Evolutionary conservation across 2,888 invertebrate species (phyloP), one percentile per base, ranked within the genome.

Genomic region (Cheilosia urbana): DNA sequence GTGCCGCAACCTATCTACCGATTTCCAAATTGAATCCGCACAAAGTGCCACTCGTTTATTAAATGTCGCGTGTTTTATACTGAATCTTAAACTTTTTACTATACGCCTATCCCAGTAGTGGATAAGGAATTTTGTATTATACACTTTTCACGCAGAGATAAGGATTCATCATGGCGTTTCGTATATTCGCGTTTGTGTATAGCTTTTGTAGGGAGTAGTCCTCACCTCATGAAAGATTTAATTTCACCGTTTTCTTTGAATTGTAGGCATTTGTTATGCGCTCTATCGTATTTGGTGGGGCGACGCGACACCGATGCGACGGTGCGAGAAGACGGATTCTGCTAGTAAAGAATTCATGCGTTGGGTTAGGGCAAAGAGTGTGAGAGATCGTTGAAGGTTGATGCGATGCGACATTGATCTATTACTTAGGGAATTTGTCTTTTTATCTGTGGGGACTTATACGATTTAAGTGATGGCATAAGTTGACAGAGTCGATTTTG

Each of bases 61-160:
- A 79, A 84, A 84, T 79, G 79, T 80, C 58, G 84, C 75, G 75
- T 79, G 51, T 75, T 84, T 84, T 79, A 75, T 79, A 71, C 60
- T 53, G 40, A 51, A 79, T 65, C 79, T 55, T 58, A 71, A 71
- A 80, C 19, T 76, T 75, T 71, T 65, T 19, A 30, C 34, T 45
- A 30, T 9, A 49, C 57, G 30, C 19, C 40, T 47, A n/a, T n/a
- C 21, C 19, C 53, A 69, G 55, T 57, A 63, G 68, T 62, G 72
- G 68, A 68, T 66, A 51, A 27, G 40, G 42, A 51, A 79, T 55
- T 73, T 80, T 53, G 21, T 55, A 11, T 63, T 63, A 63, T 78
- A 69, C 11, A 49, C 79, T 72, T 72, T 72, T 15, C 17, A 9
- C 30, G 2, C 65, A 72, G 51, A 45, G 71, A 72, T 51, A 72